Conservation (phyloP, 2,888 invertebrate species). For the Orthonychiurus folsomi region DNA sequence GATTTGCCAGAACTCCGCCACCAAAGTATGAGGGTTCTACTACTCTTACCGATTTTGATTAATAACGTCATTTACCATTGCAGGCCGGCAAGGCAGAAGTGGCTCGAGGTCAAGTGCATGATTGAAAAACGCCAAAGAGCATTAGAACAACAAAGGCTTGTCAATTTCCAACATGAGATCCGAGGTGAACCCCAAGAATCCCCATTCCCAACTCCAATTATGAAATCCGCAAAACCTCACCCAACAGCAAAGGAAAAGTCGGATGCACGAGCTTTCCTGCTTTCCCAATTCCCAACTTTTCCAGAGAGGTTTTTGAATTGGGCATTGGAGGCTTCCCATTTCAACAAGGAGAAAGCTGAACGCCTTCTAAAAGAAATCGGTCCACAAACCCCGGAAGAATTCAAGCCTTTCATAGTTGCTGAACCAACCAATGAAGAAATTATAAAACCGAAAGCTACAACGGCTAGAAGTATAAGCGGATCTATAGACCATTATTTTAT, state of each 20-base stretch:
- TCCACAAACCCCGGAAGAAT: slow-evolving; percentile 37
- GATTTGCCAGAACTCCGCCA: slow-evolving; percentile 62
- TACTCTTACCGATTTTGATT: background rate
- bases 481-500: background rate
- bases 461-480: background rate
- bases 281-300: slow-evolving; percentile 62
- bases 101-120: slow-evolving; percentile 39
- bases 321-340: slow-evolving; percentile 80
- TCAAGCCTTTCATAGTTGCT: slow-evolving; percentile 36
- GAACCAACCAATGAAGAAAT: slow-evolving; percentile 9
- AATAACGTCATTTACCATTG: slow-evolving; percentile 3
- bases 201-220: slow-evolving; percentile 39
- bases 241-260: slow-evolving; percentile 31
- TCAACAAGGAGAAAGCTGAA: slow-evolving; percentile 69
- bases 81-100: slow-evolving; percentile 39
- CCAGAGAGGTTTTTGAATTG: slow-evolving; percentile 72
- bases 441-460: background rate
- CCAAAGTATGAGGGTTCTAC: slow-evolving; percentile 44
- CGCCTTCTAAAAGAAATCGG: slow-evolving; percentile 56
- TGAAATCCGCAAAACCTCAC: slow-evolving; percentile 39
- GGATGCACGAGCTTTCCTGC: slow-evolving; percentile 48
- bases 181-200: slow-evolving; percentile 32
- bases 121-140: slow-evolving; percentile 39
- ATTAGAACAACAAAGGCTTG: slow-evolving; percentile 29
- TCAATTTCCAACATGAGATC: slow-evolving; percentile 23